phyloP scores from a whole-genome alignment of 2,797 vertebrate genomes.

The Enteromius anoplus region DNA sequence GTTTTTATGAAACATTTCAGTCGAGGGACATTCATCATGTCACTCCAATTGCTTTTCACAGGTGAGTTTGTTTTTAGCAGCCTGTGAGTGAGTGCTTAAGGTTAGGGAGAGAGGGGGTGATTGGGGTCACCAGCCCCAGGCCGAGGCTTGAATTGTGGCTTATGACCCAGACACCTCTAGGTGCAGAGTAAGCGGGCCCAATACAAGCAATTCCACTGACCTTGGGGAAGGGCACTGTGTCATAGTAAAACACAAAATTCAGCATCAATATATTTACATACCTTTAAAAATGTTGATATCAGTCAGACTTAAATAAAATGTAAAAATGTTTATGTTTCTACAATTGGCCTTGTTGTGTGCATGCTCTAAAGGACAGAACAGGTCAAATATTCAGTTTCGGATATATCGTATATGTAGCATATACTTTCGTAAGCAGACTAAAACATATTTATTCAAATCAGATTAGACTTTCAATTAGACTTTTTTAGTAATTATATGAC shows the following conservation, averaged over 20 bases:
- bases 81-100: slow-evolving; percentile 56
- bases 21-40: slow-evolving; percentile 72
- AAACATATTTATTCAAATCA: background rate
- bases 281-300: background rate
- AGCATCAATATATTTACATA: background rate
- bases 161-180: slow-evolving; percentile 56
- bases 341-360: background rate
- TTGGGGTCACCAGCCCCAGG: slow-evolving; percentile 55
- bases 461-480: background rate
- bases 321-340: background rate
- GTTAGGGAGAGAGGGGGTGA: slow-evolving; percentile 53
- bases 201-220: slow-evolving; percentile 61
- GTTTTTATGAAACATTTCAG: slow-evolving; percentile 13
- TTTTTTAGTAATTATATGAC: background rate
- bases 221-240: slow-evolving; percentile 68
- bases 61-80: slow-evolving; percentile 69
- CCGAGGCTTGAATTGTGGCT: slow-evolving; percentile 52
- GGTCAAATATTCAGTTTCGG: background rate
- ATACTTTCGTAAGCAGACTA: background rate
- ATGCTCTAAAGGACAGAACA: background rate
- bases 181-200: slow-evolving; percentile 43
- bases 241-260: slow-evolving; percentile 56
- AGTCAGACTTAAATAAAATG: background rate
- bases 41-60: slow-evolving; percentile 52
- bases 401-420: background rate